These are phyloP conservation scores for Takifugu bimaculatus DNA, from an alignment of 2,113 vertebrate genomes.

Conservation along the genomic window DNA sequence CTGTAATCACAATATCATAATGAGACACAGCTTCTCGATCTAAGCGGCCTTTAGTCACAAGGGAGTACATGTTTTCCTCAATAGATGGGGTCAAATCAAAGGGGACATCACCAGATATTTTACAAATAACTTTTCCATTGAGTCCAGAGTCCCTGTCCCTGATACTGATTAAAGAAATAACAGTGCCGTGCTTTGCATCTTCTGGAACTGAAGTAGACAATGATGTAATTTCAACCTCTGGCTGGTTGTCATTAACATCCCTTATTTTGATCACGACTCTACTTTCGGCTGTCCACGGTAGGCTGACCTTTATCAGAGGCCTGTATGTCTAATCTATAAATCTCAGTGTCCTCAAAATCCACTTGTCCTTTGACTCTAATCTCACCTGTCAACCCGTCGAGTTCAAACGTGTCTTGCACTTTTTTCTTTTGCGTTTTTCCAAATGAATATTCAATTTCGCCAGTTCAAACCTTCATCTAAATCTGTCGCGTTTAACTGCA, in stretches of 20 bases:
- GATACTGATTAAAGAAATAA: conserved; percentile 64
- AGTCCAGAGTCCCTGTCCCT: conserved; percentile 62
- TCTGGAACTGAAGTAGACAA: conserved; percentile 58
- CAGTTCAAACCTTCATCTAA: conserved; percentile 58
- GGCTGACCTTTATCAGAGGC: conserved; percentile 54
- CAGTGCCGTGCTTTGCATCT: conserved; percentile 52
- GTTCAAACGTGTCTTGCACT: conserved; percentile 25
- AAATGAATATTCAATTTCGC: conserved; percentile 44
- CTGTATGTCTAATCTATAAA: conserved; percentile 60
- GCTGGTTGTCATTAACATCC: conserved; percentile 80
- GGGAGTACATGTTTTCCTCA: conserved; percentile 67
- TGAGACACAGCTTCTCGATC: conserved; percentile 64
- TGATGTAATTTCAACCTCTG: conserved; percentile 68
- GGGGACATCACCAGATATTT: conserved; percentile 45
- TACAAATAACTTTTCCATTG: conserved; percentile 60
- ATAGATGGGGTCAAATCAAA: conserved; percentile 66
- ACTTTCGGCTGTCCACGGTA: conserved; percentile 47
- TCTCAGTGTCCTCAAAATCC: conserved; percentile 44
- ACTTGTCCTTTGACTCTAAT: conserved; percentile 40
- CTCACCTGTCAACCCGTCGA: conserved; percentile 41
- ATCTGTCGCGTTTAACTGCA: conserved; percentile 54
- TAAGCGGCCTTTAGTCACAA: conserved; percentile 54
- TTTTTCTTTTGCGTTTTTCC: conserved; percentile 12
- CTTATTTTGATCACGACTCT: conserved; percentile 67
- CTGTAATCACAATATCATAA: conserved; percentile 71